Evolutionary conservation across 2,797 vertebrate species (phyloP), one percentile per base, ranked within the genome.

Genomic region (Mus spretus): DNA sequence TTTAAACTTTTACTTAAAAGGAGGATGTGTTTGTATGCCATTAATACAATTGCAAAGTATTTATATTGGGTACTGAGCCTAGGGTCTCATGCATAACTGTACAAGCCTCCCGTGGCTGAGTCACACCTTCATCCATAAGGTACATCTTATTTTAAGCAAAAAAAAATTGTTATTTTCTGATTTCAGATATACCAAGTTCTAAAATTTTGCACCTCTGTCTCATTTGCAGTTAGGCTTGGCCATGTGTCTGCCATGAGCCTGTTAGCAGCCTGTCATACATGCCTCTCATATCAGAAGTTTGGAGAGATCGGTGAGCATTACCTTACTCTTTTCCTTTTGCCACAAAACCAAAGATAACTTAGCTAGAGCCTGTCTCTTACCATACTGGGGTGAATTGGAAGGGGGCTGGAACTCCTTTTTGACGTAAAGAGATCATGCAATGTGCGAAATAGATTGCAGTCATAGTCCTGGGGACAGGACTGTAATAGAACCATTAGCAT

Each of bases 1-100:
- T 50, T 86, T 57, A 61, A 92, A 50, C n/a, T 24, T 93, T 96
- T 72, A 89, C 61, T 85, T 89, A 24, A 89, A 85, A 72, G 84
- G 70, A 44, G 4, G 88, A n/a, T 50, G 8, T 50, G 83, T 86
- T 84, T 34, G 4, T 24, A 5, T 12, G 53, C 31, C 40, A 80
- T 14, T 44, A 44, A 15, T 1, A 1, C 31, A 75, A 77, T 37
- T 88, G n/a, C 80, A 72, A 78, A 50, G 12, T 89, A 28, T 47
- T 55, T 47, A 40, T 40, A 44, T 63, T 78, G 31, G 6, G 88
- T n/a, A 12, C 26, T n/a, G 22, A 26, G 40, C 47, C 14, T 3
- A 28, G 14, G 34, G 34, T 15, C 61, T 80, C 24, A 13, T 17
- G 44, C 15, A 65, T 90, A 34, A 34, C 3, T 67, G 24, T 10